A percentile compares a stretch with the other conserved stretches of the same genome.
These are phyloP conservation scores for Loxodonta africana DNA, from an alignment of 2,113 vertebrate species.

Conservation along the genomic window DNA sequence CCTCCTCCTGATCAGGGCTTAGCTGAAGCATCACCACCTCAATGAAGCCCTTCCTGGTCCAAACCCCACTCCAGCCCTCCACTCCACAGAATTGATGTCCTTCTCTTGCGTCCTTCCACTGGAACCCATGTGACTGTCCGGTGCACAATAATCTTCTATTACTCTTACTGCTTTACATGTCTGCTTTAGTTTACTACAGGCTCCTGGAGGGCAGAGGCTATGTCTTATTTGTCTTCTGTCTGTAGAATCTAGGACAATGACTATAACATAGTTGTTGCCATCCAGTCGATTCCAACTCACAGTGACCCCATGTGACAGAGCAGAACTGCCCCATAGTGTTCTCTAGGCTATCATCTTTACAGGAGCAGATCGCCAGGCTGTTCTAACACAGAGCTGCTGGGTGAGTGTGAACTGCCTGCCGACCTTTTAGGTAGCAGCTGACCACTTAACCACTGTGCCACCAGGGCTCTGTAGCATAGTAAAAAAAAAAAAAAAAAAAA, in stretches of 20 bases:
- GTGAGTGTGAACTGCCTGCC: neutral
- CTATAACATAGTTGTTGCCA: neutral
- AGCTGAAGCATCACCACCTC: neutral
- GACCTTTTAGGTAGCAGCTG: neutral
- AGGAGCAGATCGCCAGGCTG: no score
- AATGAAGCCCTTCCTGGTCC: neutral
- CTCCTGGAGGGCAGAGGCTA: neutral
- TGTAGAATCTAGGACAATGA: no score
- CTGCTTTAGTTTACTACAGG: neutral
- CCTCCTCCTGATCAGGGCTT: neutral
- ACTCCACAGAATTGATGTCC: neutral
- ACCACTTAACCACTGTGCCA: neutral
- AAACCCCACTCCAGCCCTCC: neutral
- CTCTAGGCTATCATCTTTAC: no score
- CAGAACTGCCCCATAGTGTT: no score
- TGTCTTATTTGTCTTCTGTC: neutral
- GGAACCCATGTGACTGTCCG: neutral
- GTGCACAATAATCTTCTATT: neutral
- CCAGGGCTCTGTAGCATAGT: neutral
- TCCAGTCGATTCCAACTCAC: no score
- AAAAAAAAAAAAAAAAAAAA: no score
- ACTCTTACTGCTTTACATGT: neutral
- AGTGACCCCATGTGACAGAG: no score
- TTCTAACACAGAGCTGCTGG: neutral
- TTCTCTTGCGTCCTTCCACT: neutral